These are phyloP conservation scores for Hypena proboscidalis DNA, from an alignment of 2,888 invertebrate species.

Conservation along the genomic window DNA sequence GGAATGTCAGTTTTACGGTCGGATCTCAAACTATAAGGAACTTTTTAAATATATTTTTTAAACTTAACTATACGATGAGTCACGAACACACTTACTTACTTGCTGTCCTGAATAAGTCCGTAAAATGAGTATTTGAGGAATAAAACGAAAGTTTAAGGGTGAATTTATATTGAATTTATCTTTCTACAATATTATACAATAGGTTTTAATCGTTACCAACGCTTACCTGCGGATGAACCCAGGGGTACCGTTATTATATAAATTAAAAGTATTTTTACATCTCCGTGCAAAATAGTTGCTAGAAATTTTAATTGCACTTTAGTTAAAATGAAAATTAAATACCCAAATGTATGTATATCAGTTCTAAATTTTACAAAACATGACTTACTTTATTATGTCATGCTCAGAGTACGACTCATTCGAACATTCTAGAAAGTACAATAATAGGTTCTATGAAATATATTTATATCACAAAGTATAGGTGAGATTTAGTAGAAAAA, in stretches of 20 bases:
- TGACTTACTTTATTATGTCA: constrained; percentile 34
- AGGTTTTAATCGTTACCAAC: constrained; percentile 62
- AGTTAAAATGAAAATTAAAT: constrained; percentile 49
- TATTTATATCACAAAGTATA: constrained; percentile 62
- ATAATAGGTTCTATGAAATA: constrained; percentile 36
- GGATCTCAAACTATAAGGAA: no score
- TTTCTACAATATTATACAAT: constrained; percentile 82
- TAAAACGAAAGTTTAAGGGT: constrained; percentile 66
- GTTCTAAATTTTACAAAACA: constrained; percentile 35
- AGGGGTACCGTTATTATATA: constrained; percentile 35
- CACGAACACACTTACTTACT: no score
- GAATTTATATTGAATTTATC: constrained; percentile 82
- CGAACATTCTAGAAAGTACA: constrained; percentile 38
- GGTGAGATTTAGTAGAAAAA: constrained; percentile 56
- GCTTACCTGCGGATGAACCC: constrained; percentile 49
- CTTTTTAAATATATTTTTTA: no score
- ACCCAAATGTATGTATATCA: constrained; percentile 35
- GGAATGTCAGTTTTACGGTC: no score
- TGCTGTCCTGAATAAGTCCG: no score
- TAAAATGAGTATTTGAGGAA: constrained; percentile 27
- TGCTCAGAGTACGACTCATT: constrained; percentile 29
- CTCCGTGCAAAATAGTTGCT: constrained; percentile 50
- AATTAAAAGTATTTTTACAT: constrained; percentile 55
- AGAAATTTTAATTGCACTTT: constrained; percentile 68
- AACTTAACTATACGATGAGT: no score